These are phyloP conservation scores for Saccostrea echinata DNA, from an alignment of 1,140 invertebrate genomes.

Conservation along the genomic window DNA sequence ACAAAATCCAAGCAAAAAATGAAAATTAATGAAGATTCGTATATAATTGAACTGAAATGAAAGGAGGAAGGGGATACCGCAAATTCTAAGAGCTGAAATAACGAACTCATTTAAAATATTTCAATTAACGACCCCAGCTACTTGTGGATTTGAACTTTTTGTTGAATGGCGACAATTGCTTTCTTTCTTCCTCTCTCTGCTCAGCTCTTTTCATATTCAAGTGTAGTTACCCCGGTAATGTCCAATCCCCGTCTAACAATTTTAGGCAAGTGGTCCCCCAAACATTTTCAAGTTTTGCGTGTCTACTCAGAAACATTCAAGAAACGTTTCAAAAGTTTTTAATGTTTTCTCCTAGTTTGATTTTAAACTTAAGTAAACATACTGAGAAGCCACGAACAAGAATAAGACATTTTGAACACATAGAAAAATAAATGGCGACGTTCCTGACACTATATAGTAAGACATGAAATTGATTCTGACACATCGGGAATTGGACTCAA, in stretches of 20 bases:
- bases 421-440: not conserved
- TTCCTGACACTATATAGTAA: not conserved
- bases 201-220: not conserved
- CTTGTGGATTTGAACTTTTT: conserved; percentile 25
- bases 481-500: not conserved
- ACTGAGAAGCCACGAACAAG: not conserved
- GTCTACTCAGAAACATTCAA: conserved; percentile 20
- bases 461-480: conserved; percentile 27
- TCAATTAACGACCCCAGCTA: not conserved
- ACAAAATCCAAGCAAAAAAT: too few relatives aligned
- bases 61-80: too few relatives aligned
- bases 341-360: conserved; percentile 4
- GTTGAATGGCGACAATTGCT: conserved; percentile 20
- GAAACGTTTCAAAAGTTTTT: conserved; percentile 16
- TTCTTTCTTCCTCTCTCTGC: not conserved
- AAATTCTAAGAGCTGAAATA: conserved; percentile 2
- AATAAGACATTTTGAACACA: not conserved
- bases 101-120: not conserved
- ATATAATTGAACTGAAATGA: too few relatives aligned
- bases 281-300: not conserved
- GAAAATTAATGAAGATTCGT: too few relatives aligned
- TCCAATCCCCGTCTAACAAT: not conserved
- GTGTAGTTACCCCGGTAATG: conserved; percentile 21
- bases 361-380: not conserved
- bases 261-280: not conserved